A percentile compares a stretch with the other conserved stretches of the same genome.
These are phyloP conservation scores for Danio rerio DNA, from an alignment of 2,113 vertebrate species.

Conservation along the genomic window DNA sequence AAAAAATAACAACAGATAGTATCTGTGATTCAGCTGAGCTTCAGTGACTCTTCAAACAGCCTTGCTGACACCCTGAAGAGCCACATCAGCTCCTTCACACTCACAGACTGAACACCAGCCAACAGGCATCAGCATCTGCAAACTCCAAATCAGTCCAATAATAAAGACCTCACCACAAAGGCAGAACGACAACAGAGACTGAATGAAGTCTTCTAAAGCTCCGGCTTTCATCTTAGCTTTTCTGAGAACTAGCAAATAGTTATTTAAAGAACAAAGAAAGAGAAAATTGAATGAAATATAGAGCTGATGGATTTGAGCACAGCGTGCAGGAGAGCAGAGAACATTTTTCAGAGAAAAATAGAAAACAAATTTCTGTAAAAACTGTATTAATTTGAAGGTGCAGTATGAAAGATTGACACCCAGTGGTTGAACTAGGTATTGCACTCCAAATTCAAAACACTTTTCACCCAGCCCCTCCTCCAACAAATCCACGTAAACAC, in stretches of 20 bases:
- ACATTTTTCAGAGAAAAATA: too few relatives aligned
- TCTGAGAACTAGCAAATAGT: neutral
- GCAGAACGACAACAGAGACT: neutral
- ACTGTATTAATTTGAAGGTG: too few relatives aligned
- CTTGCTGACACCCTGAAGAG: neutral
- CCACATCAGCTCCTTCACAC: neutral
- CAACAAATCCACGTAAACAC: too few relatives aligned
- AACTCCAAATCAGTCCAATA: slow-evolving; percentile 22
- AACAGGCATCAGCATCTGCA: slow-evolving; percentile 8
- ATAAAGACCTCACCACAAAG: slow-evolving; percentile 14
- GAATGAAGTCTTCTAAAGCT: neutral
- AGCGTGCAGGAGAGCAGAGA: too few relatives aligned
- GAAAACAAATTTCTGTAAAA: too few relatives aligned
- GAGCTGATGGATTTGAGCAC: neutral
- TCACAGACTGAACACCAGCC: neutral
- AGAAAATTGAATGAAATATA: neutral
- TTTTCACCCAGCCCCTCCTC: too few relatives aligned
- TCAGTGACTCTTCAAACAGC: neutral
- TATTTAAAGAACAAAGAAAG: neutral
- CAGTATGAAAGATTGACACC: too few relatives aligned
- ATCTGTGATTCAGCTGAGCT: neutral
- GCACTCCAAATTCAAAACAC: too few relatives aligned
- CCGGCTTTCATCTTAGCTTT: neutral
- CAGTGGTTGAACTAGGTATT: too few relatives aligned
- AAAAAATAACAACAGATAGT: neutral